A percentile compares a stretch with the other conserved stretches of the same genome.
phyloP scores from a whole-genome alignment of 2,888 invertebrate genomes.

The Drosophila algonquin region DNA sequence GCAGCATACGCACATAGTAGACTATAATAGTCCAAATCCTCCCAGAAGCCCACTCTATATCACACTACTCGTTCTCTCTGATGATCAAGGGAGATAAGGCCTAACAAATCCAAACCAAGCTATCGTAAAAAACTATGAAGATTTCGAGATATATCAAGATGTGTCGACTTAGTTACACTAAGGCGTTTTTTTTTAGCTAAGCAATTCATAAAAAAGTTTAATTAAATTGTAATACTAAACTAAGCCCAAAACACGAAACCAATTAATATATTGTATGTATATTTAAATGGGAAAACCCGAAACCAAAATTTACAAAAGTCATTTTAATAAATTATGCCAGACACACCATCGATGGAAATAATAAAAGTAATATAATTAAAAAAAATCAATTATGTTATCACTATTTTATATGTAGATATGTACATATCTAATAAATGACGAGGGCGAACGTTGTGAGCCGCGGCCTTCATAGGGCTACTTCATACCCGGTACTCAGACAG shows the following conservation, averaged over 20 bases:
- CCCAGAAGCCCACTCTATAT: not conserved
- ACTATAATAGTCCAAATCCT: not conserved
- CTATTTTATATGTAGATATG: too few species aligned
- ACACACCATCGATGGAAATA: constrained; percentile 70
- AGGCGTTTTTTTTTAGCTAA: constrained; percentile 76
- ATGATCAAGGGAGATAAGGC: not conserved
- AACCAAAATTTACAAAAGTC: constrained; percentile 33
- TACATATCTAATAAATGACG: too few species aligned
- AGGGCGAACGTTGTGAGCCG: too few species aligned
- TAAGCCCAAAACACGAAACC: constrained; percentile 37
- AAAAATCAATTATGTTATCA: not conserved
- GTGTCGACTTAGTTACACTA: constrained; percentile 71
- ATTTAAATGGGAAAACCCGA: constrained; percentile 67
- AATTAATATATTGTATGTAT: constrained; percentile 53
- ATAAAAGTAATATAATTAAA: constrained; percentile 66
- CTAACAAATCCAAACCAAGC: constrained; percentile 9
- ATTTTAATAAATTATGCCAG: constrained; percentile 73
- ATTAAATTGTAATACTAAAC: constrained; percentile 63
- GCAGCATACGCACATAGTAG: constrained; percentile 17
- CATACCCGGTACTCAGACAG: too few species aligned
- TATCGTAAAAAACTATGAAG: constrained; percentile 23
- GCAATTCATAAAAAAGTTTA: constrained; percentile 73
- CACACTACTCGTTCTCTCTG: not conserved
- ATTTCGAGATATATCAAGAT: constrained; percentile 64
- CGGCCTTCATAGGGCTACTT: too few species aligned